Conservation (phyloP, 2,113 vertebrate genomes). For the Maccullochella peelii region DNA sequence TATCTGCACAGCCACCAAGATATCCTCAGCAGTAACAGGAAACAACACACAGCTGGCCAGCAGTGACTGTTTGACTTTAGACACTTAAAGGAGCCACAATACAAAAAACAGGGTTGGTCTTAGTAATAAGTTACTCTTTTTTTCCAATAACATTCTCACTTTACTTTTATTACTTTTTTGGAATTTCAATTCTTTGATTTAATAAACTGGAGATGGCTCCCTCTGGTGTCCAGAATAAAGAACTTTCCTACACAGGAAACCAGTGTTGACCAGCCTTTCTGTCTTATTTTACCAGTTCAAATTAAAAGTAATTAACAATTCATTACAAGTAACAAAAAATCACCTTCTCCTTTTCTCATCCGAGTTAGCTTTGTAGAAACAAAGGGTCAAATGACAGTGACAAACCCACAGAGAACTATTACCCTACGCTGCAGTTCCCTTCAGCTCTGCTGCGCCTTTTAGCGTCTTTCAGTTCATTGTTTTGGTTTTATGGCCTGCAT, state of each 20-base stretch:
- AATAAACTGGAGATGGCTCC: background rate
- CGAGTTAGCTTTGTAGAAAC: background rate
- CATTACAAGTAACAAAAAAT: too few relatives aligned
- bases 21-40: conserved; percentile 36
- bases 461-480: background rate
- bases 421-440: background rate
- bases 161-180: background rate
- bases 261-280: background rate
- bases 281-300: background rate
- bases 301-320: background rate
- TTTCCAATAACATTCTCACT: background rate
- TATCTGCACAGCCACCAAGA: conserved; percentile 15
- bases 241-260: background rate
- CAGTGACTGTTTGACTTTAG: background rate
- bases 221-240: background rate
- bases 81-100: background rate
- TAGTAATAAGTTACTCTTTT: background rate
- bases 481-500: background rate
- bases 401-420: background rate
- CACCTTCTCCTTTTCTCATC: background rate
- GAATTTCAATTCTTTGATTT: background rate
- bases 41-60: conserved; percentile 17
- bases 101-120: background rate
- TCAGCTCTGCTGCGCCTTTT: background rate
- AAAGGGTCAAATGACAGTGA: background rate